Evolutionary conservation across 2,797 vertebrate species (phyloP).

Genomic region (Schizopygopsis pylzovi): DNA sequence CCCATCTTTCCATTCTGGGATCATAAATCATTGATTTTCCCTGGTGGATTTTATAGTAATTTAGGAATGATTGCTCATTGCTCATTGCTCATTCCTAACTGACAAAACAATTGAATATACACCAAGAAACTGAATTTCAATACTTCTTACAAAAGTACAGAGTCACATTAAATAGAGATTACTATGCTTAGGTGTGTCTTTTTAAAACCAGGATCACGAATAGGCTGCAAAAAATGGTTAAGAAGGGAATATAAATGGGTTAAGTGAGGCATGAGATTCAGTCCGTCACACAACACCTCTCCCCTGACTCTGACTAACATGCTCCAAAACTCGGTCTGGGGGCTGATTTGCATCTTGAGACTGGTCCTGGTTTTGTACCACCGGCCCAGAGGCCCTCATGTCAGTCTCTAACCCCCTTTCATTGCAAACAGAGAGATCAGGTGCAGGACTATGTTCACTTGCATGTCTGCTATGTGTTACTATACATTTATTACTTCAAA

Average conservation of each 20-base stretch:
- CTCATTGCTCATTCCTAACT: not conserved
- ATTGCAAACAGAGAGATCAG: conserved; percentile 18
- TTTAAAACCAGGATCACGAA: not conserved
- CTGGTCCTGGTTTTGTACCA: conserved; percentile 12
- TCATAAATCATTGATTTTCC: not conserved
- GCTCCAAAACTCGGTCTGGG: conserved; percentile 13
- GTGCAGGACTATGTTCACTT: conserved; percentile 6
- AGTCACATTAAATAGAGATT: not conserved
- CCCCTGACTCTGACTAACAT: conserved; percentile 12
- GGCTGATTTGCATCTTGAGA: conserved; percentile 43
- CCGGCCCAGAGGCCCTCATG: conserved; percentile 5
- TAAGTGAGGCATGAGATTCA: not conserved
- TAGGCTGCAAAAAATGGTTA: not conserved
- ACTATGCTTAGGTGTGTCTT: not conserved
- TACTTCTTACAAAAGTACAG: not conserved
- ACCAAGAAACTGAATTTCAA: not conserved
- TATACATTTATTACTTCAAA: not conserved
- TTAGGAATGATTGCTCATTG: no score
- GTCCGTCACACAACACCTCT: conserved; percentile 13
- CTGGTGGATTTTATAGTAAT: no score
- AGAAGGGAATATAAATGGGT: conserved; percentile 4
- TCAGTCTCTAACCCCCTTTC: conserved; percentile 19
- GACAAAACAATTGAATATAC: not conserved
- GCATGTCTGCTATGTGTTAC: not conserved
- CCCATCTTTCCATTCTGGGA: not conserved